Conservation (phyloP, 2,888 invertebrate species). For the Lampropteryx suffumata region DNA sequence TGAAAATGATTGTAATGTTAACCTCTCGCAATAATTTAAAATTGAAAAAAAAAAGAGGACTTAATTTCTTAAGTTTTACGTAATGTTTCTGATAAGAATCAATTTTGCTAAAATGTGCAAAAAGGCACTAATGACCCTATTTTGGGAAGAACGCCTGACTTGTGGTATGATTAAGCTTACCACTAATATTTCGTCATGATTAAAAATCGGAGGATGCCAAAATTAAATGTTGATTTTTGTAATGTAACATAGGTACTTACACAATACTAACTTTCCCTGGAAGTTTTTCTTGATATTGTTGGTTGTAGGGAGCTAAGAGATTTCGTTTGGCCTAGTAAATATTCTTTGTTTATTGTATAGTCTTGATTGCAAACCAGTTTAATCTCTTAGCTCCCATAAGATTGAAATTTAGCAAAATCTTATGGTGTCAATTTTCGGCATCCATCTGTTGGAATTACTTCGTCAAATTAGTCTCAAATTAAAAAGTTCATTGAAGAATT, state of each 20-base stretch:
- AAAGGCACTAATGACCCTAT: constrained; percentile 29
- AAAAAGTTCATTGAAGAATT: constrained; percentile 66
- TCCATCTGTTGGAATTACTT: constrained; percentile 43
- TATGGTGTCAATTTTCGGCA: constrained; percentile 42
- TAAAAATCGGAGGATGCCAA: constrained; percentile 1
- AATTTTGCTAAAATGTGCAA: constrained; percentile 45
- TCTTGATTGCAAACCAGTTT: background rate
- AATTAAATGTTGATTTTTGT: constrained; percentile 14
- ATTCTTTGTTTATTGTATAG: background rate
- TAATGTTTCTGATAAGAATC: constrained; percentile 59
- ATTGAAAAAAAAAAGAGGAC: constrained; percentile 43
- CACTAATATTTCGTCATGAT: background rate
- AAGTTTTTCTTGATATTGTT: background rate
- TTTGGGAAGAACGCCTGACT: constrained; percentile 27
- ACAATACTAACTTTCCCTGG: constrained; percentile 1
- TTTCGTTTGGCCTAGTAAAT: constrained; percentile 14
- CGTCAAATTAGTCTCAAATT: constrained; percentile 72
- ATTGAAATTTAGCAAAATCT: constrained; percentile 35
- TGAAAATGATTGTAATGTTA: constrained; percentile 45
- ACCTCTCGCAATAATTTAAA: constrained; percentile 25
- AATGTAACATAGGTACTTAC: constrained; percentile 1
- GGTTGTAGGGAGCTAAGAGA: constrained; percentile 4
- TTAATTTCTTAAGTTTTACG: constrained; percentile 52
- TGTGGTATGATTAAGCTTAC: constrained; percentile 7
- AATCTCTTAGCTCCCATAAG: constrained; percentile 30